Percentiles rank a stretch among this genome's conserved stretches.
Conservation (phyloP, 2,888 invertebrate species). For the Uropetala carovei region DNA sequence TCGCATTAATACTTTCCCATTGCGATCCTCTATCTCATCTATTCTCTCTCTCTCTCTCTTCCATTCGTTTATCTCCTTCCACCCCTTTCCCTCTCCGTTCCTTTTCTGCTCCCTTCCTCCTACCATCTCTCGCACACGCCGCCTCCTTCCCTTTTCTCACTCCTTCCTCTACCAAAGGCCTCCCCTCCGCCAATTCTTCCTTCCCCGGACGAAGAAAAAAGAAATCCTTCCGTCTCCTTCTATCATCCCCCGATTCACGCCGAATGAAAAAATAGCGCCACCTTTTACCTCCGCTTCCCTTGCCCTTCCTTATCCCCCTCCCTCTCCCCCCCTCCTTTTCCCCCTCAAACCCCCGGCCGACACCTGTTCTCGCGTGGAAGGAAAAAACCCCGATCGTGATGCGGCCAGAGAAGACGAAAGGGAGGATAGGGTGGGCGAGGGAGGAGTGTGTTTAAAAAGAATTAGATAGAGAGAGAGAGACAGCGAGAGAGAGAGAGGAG, state of each 20-base stretch:
- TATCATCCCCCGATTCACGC: background rate
- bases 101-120: too few species aligned
- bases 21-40: too few species aligned
- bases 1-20: too few species aligned
- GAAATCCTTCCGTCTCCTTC: background rate
- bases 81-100: too few species aligned
- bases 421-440: background rate
- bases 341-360: background rate
- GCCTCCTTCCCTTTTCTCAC: background rate
- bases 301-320: background rate
- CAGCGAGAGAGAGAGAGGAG: background rate
- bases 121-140: background rate
- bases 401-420: background rate
- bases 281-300: background rate
- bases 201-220: background rate
- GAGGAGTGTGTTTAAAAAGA: background rate
- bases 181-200: background rate
- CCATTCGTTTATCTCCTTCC: too few species aligned
- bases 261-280: background rate
- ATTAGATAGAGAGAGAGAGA: background rate
- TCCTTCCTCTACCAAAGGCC: background rate
- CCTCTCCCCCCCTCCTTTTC: too few species aligned
- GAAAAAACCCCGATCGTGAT: background rate
- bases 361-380: conserved; percentile 1
- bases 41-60: too few species aligned